Conservation (phyloP, 2,797 vertebrate genomes). For the Myotis pilosus region DNA sequence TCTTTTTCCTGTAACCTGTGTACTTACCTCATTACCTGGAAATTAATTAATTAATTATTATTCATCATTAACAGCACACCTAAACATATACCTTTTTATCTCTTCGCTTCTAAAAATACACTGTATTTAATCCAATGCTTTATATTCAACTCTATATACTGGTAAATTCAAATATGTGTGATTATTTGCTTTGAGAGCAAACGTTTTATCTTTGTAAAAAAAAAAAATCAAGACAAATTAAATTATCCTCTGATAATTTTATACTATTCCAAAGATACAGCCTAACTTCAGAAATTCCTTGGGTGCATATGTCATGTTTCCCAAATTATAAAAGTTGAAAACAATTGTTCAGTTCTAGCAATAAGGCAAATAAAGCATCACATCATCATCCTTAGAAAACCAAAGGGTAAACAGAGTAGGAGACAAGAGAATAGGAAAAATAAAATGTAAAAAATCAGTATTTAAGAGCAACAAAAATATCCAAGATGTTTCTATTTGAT, state of each 20-base stretch:
- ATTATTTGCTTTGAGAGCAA: background rate
- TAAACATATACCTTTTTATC: conserved; percentile 23
- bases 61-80: background rate
- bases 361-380: conserved; percentile 5
- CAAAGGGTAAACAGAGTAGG: background rate
- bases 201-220: conserved; percentile 8
- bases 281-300: conserved; percentile 22
- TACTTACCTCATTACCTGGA: background rate
- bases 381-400: background rate
- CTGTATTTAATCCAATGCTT: background rate
- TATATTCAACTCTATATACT: background rate
- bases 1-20: background rate
- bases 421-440: background rate
- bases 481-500: conserved; percentile 7
- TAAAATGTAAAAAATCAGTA: background rate
- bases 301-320: background rate
- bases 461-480: background rate
- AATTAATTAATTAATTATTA: conserved; percentile 26
- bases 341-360: background rate
- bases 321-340: conserved; percentile 15
- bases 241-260: background rate
- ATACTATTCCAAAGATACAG: background rate
- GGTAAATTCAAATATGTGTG: background rate
- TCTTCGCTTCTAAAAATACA: background rate
- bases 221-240: background rate